A percentile compares a stretch with the other conserved stretches of the same genome.
Conservation (phyloP, 1,140 invertebrate species). For the Pachypeltis micranthus region DNA sequence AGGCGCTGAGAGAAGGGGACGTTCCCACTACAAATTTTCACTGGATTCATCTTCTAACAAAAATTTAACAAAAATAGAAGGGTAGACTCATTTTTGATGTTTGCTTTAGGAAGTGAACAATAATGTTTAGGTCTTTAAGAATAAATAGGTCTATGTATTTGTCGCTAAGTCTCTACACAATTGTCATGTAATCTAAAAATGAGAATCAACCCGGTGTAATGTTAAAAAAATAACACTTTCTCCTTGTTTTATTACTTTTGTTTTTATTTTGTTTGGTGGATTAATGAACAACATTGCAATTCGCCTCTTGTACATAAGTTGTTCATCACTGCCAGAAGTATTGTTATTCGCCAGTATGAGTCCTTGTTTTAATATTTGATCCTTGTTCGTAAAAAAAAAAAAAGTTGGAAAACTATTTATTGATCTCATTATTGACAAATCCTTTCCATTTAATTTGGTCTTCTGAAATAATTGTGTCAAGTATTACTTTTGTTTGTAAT, state of each 20-base stretch:
- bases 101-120: slow-evolving; percentile 9
- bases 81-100: not conserved
- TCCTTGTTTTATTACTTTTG: too few relatives aligned
- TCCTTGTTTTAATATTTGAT: slow-evolving; percentile 13
- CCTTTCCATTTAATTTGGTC: too few relatives aligned
- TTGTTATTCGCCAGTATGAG: slow-evolving; percentile 12
- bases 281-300: not conserved
- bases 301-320: slow-evolving; percentile 11
- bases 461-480: too few relatives aligned
- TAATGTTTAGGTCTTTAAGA: slow-evolving; percentile 5
- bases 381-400: slow-evolving; percentile 15
- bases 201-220: slow-evolving; percentile 6
- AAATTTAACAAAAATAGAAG: not conserved
- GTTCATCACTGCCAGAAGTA: slow-evolving; percentile 14
- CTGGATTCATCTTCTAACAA: not conserved
- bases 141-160: slow-evolving; percentile 7
- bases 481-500: not conserved
- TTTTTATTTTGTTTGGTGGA: too few relatives aligned
- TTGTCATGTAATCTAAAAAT: slow-evolving; percentile 5
- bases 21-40: not conserved
- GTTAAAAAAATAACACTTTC: not conserved
- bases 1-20: too few relatives aligned
- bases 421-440: slow-evolving; percentile 4
- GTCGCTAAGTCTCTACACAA: slow-evolving; percentile 8
- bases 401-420: not conserved